phyloP scores from a whole-genome alignment of 2,113 vertebrate genomes.

The Oncorhynchus gorbuscha region DNA sequence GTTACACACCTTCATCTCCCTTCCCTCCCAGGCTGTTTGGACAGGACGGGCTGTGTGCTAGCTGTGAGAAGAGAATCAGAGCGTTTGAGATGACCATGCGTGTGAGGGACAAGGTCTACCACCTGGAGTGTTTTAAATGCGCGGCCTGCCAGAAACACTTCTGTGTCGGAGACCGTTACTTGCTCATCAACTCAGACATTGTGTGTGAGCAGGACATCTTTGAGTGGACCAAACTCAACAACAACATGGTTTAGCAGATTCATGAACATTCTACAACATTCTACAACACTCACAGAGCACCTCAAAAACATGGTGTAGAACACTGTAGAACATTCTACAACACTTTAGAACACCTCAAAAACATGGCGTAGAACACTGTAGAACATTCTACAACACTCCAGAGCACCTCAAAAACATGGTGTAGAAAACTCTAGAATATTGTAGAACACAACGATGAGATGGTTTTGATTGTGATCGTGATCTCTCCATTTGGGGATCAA shows the following conservation, averaged over 20 bases:
- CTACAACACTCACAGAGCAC: too few species aligned
- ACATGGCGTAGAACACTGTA: slow-evolving; percentile 7
- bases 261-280: too few species aligned
- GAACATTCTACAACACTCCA: too few species aligned
- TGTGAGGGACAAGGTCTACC: slow-evolving; percentile 97
- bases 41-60: slow-evolving; percentile 94
- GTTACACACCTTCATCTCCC: too few species aligned
- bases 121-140: slow-evolving; percentile 98
- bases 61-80: slow-evolving; percentile 96
- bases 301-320: slow-evolving; percentile 11
- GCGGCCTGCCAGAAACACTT: slow-evolving; percentile 99
- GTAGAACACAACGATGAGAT: neutral
- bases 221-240: slow-evolving; percentile 97
- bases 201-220: slow-evolving; percentile 99
- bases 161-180: slow-evolving; percentile 96
- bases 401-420: too few species aligned
- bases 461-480: neutral
- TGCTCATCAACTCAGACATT: slow-evolving; percentile 98
- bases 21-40: slow-evolving; percentile 86
- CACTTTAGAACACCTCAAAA: too few species aligned
- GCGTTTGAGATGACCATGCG: slow-evolving; percentile 99
- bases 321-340: too few species aligned
- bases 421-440: too few species aligned
- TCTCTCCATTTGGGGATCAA: neutral
- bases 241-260: slow-evolving; percentile 63